phyloP scores from a whole-genome alignment of 2,888 invertebrate genomes.

The Diploptera punctata region DNA sequence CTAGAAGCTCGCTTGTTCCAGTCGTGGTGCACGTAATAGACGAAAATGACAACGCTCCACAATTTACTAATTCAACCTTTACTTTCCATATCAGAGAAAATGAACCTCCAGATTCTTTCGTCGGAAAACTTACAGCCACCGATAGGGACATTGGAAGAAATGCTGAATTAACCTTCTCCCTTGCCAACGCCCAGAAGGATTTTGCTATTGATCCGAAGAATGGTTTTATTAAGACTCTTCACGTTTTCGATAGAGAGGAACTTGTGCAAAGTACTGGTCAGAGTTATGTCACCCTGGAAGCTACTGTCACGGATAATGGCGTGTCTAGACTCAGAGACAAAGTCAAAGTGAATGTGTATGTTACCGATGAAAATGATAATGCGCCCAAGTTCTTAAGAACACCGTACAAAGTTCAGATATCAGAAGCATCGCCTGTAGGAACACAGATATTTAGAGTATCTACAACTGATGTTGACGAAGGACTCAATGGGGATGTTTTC shows the following conservation, averaged over 20 bases:
- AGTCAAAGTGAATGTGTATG: conserved; percentile 84
- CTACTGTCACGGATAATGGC: conserved; percentile 87
- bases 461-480: conserved; percentile 88
- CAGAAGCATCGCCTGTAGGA: conserved; percentile 82
- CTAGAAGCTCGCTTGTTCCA: conserved; percentile 83
- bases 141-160: conserved; percentile 92
- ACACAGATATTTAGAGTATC: conserved; percentile 86
- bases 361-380: conserved; percentile 93
- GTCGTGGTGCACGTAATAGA: conserved; percentile 93
- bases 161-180: conserved; percentile 86
- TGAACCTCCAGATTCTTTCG: conserved; percentile 86
- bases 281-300: conserved; percentile 83
- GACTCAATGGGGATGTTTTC: conserved; percentile 87
- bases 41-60: conserved; percentile 95
- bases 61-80: conserved; percentile 90
- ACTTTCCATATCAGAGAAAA: conserved; percentile 90
- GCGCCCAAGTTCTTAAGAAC: conserved; percentile 82
- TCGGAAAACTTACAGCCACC: conserved; percentile 88
- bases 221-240: conserved; percentile 87
- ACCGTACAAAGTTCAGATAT: conserved; percentile 88
- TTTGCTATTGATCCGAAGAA: conserved; percentile 89
- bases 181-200: conserved; percentile 76
- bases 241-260: conserved; percentile 88
- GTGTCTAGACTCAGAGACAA: conserved; percentile 77
- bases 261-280: conserved; percentile 78